phyloP scores from a whole-genome alignment of 2,888 invertebrate species.

The Lydus trimaculatus region DNA sequence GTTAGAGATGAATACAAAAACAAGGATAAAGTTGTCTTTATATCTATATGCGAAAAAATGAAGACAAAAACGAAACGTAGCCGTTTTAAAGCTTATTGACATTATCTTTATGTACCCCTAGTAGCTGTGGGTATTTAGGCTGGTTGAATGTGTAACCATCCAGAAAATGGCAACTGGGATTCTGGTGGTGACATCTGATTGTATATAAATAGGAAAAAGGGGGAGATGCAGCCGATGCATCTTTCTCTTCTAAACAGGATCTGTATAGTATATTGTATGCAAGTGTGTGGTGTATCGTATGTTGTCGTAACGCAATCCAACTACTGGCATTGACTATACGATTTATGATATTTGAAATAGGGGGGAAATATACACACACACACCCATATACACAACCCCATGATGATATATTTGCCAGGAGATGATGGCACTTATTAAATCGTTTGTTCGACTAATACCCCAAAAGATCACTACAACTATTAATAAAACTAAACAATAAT shows the following conservation, averaged over 20 bases:
- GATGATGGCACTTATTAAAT: slow-evolving; percentile 61
- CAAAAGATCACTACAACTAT: background rate
- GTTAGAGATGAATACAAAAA: too few species aligned
- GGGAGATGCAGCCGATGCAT: slow-evolving; percentile 36
- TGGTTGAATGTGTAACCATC: slow-evolving; percentile 49
- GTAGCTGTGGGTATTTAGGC: slow-evolving; percentile 20
- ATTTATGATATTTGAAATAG: slow-evolving; percentile 55
- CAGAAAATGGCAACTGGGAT: slow-evolving; percentile 58
- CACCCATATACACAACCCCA: slow-evolving; percentile 14
- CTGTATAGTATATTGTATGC: background rate
- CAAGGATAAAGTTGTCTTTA: too few species aligned
- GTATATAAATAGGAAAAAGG: slow-evolving; percentile 45
- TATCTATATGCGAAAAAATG: too few species aligned
- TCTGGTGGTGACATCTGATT: slow-evolving; percentile 60
- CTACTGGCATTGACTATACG: slow-evolving; percentile 49
- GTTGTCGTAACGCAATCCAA: slow-evolving; percentile 44
- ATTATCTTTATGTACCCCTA: background rate
- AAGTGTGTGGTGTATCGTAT: slow-evolving; percentile 13
- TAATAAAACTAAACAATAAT: background rate
- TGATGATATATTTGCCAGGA: slow-evolving; percentile 53
- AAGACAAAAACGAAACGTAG: too few species aligned
- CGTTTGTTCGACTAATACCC: slow-evolving; percentile 56
- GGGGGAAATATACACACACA: slow-evolving; percentile 29
- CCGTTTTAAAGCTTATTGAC: too few species aligned
- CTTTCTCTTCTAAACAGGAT: background rate